A percentile compares a stretch with the other conserved stretches of the same genome.
These are phyloP conservation scores for Diaprepes abbreviatus DNA, from an alignment of 2,888 invertebrate genomes.

Conservation along the genomic window DNA sequence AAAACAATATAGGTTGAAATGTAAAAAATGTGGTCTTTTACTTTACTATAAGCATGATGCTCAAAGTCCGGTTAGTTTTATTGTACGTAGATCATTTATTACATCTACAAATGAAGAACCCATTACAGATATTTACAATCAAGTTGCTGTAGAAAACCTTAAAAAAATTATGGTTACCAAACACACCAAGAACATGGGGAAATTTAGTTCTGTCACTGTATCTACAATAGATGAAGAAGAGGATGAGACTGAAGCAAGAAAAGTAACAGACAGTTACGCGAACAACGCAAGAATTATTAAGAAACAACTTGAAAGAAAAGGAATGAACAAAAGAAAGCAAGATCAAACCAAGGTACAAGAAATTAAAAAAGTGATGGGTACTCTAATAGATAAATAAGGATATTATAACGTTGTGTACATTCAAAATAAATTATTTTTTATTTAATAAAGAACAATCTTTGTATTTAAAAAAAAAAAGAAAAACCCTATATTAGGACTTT, in stretches of 20 bases:
- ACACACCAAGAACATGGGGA: constrained; percentile 99
- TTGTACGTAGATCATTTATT: constrained; percentile 83
- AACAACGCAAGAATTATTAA: constrained; percentile 99
- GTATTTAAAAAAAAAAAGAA: too few relatives aligned
- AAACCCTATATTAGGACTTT: too few relatives aligned
- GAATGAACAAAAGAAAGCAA: constrained; percentile 83
- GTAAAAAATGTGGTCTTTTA: constrained; percentile 89
- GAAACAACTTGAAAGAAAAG: constrained; percentile 95
- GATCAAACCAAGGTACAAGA: constrained; percentile 70
- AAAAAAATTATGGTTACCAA: constrained; percentile 97
- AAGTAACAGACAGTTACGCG: constrained; percentile 99
- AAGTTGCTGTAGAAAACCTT: constrained; percentile 79
- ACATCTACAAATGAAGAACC: constrained; percentile 79
- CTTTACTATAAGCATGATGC: constrained; percentile 93
- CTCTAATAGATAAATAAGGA: constrained; percentile 82
- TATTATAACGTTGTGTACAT: too few relatives aligned
- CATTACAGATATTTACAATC: constrained; percentile 83
- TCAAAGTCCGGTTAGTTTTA: constrained; percentile 87
- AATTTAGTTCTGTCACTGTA: constrained; percentile 99
- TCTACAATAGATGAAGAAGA: constrained; percentile 99
- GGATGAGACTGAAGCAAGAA: constrained; percentile 98
- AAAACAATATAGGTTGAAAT: constrained; percentile 90
- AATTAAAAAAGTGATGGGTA: constrained; percentile 83
- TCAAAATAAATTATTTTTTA: too few relatives aligned
- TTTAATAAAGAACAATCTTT: too few relatives aligned